Conservation (phyloP, 2,888 invertebrate genomes). For the Pyrrhopygopsis socrates region DNA sequence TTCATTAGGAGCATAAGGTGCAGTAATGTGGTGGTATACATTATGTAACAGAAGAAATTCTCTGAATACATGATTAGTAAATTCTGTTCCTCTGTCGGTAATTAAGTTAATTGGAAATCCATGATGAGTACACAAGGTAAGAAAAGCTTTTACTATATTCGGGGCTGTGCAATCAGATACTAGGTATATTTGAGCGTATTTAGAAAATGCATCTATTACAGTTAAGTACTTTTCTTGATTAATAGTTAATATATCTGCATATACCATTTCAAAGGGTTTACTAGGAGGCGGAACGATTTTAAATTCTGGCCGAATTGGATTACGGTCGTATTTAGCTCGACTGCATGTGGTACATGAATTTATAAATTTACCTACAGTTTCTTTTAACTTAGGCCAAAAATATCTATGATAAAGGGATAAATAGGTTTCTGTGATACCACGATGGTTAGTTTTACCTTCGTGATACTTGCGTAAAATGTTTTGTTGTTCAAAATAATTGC, state of each 20-base stretch:
- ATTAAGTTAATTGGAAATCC: constrained; percentile 27
- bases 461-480: constrained; percentile 78
- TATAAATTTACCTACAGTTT: constrained; percentile 25
- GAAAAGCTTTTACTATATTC: constrained; percentile 37
- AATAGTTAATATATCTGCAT: constrained; percentile 42
- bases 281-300: constrained; percentile 28
- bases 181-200: constrained; percentile 50
- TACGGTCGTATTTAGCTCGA: constrained; percentile 50
- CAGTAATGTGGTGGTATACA: constrained; percentile 23
- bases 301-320: constrained; percentile 32
- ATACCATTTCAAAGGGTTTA: constrained; percentile 40
- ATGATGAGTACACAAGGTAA: constrained; percentile 40
- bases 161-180: constrained; percentile 29
- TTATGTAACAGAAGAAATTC: constrained; percentile 28
- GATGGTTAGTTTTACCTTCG: constrained; percentile 81
- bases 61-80: constrained; percentile 36
- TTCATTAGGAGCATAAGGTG: constrained; percentile 27
- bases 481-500: constrained; percentile 38
- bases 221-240: constrained; percentile 52
- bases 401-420: constrained; percentile 47
- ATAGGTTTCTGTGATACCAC: constrained; percentile 75
- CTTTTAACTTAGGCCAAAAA: constrained; percentile 30
- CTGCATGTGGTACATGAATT: constrained; percentile 30
- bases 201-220: constrained; percentile 40
- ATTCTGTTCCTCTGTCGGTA: constrained; percentile 39